These are phyloP conservation scores for Spea hammondii DNA, from an alignment of 2,797 vertebrate species.

Conservation along the genomic window DNA sequence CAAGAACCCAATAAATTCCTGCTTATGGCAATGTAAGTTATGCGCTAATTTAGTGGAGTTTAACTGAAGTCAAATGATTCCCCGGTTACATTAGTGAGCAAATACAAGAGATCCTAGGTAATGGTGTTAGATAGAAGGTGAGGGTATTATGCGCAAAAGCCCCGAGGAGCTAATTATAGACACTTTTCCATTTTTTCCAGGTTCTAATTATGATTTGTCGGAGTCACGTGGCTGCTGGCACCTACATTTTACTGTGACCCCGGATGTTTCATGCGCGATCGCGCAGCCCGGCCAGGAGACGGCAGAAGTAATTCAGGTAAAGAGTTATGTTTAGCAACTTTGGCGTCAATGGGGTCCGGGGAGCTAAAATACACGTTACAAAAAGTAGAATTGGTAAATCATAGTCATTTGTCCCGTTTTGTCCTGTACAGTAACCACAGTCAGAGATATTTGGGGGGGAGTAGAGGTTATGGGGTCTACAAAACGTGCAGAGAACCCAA, in stretches of 20 bases:
- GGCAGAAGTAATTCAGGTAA: no score
- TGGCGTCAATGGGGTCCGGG: no score
- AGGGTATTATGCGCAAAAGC: slow-evolving; percentile 71
- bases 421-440: no score
- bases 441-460: no score
- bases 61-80: slow-evolving; percentile 62
- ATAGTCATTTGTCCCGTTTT: no score
- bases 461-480: no score
- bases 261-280: slow-evolving; percentile 51
- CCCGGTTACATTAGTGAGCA: slow-evolving; percentile 64
- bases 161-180: slow-evolving; percentile 73
- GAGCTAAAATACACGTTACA: no score
- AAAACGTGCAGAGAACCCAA: no score
- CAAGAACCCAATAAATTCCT: slow-evolving; percentile 60
- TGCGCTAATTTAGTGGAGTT: slow-evolving; percentile 62
- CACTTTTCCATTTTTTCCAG: slow-evolving; percentile 63
- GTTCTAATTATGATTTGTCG: slow-evolving; percentile 71
- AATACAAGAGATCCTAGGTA: slow-evolving; percentile 70
- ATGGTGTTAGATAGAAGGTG: slow-evolving; percentile 73
- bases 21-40: slow-evolving; percentile 63
- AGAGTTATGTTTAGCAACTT: no score
- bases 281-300: background rate
- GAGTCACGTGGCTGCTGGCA: slow-evolving; percentile 16
- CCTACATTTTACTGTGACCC: slow-evolving; percentile 66
- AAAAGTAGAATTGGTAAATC: no score